A percentile compares a stretch with the other conserved stretches of the same genome.
Evolutionary conservation across 2,113 vertebrate species (phyloP).

Genomic region (Perca flavescens): DNA sequence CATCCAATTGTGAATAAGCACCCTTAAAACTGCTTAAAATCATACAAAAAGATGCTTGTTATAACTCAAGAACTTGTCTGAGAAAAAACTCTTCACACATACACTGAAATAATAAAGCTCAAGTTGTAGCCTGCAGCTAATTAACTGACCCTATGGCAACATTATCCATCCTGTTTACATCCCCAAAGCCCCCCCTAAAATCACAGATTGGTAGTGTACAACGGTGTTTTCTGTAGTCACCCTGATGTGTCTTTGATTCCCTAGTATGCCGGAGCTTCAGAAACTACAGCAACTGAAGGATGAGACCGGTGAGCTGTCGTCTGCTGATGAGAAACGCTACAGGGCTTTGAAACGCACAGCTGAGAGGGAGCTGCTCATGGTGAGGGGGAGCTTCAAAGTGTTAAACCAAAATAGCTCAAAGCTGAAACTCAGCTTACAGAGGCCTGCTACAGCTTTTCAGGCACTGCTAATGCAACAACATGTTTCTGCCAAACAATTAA

Average conservation of each 20-base stretch:
- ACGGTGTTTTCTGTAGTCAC: background rate
- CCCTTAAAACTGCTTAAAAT: no score
- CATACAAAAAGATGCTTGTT: background rate
- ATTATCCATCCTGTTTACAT: background rate
- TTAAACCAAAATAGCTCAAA: background rate
- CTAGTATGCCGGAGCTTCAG: slow-evolving; percentile 97
- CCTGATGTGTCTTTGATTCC: background rate
- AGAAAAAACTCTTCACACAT: no score
- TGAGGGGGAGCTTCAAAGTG: slow-evolving; percentile 62
- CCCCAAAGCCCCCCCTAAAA: no score
- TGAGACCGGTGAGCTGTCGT: slow-evolving; percentile 97
- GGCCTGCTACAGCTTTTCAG: background rate
- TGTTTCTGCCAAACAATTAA: background rate
- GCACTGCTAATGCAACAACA: background rate
- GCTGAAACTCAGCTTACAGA: background rate
- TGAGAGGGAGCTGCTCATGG: slow-evolving; percentile 96
- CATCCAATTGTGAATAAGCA: no score
- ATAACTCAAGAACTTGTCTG: background rate
- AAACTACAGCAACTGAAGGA: slow-evolving; percentile 99
- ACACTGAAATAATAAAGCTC: background rate
- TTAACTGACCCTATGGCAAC: background rate
- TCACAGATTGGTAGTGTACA: background rate
- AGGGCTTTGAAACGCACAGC: slow-evolving; percentile 96
- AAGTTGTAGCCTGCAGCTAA: background rate
- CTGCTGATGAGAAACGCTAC: slow-evolving; percentile 97